Conservation (phyloP, 2,888 invertebrate species). For the Eulithis testata region DNA sequence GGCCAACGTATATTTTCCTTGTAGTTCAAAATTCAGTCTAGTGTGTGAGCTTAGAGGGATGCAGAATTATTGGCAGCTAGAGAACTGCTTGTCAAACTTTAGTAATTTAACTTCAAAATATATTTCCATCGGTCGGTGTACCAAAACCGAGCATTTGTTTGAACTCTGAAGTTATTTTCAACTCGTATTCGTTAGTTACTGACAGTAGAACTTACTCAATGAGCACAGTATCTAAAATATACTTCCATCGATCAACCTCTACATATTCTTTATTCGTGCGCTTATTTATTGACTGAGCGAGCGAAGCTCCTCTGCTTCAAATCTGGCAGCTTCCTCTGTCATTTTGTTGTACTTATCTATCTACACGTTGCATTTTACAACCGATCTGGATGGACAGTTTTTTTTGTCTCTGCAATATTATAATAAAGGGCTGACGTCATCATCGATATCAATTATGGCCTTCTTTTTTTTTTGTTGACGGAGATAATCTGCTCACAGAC, state of each 20-base stretch:
- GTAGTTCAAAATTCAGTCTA: conserved; percentile 3
- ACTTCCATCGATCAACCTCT: background rate
- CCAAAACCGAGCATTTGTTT: conserved; percentile 67
- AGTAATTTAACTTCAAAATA: conserved; percentile 83
- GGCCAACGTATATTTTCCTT: background rate
- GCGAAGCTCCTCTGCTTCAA: too few species aligned
- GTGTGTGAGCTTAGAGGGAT: conserved; percentile 64
- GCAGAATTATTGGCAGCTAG: conserved; percentile 78
- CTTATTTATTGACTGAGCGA: too few species aligned
- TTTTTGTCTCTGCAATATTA: too few species aligned
- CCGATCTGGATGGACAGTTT: too few species aligned
- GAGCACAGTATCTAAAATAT: background rate
- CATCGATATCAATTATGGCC: too few species aligned
- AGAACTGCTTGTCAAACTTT: conserved; percentile 82
- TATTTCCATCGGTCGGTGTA: conserved; percentile 72
- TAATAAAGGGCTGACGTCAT: too few species aligned
- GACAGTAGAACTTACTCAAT: conserved; percentile 1
- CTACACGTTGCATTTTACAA: too few species aligned
- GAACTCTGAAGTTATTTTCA: conserved; percentile 35
- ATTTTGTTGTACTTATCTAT: too few species aligned
- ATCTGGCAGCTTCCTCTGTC: too few species aligned
- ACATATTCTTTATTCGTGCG: too few species aligned
- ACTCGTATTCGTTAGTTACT: conserved; percentile 18
- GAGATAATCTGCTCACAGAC: too few species aligned
- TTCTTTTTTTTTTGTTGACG: too few species aligned